These are phyloP conservation scores for Myrmecophaga tridactyla DNA, from an alignment of 2,113 vertebrate genomes.

Conservation along the genomic window DNA sequence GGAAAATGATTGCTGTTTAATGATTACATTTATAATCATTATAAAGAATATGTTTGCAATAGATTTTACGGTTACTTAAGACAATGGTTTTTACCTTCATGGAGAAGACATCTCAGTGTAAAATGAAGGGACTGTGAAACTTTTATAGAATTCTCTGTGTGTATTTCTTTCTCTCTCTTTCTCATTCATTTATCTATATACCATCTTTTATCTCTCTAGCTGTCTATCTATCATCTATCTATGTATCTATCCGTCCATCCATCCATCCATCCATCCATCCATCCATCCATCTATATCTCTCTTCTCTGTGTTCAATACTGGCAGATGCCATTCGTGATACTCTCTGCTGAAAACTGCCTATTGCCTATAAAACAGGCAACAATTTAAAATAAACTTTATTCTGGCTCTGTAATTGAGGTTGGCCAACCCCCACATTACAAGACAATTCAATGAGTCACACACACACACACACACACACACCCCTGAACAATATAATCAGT, in stretches of 20 bases:
- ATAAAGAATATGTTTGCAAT: background rate
- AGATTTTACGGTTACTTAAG: background rate
- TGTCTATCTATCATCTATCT: background rate
- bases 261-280: too few species aligned
- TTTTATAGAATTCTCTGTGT: background rate
- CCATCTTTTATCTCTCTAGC: background rate
- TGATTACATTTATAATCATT: background rate
- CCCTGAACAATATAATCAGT: background rate
- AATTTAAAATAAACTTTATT: background rate
- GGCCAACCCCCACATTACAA: background rate
- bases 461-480: background rate
- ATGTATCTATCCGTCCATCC: too few species aligned
- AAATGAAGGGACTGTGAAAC: background rate
- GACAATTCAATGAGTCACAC: background rate
- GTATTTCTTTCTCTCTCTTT: background rate
- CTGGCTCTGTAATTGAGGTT: background rate
- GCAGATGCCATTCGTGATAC: background rate
- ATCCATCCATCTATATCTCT: too few species aligned
- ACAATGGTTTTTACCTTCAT: background rate
- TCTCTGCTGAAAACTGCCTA: background rate
- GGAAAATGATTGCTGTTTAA: background rate
- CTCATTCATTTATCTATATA: background rate
- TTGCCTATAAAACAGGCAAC: background rate
- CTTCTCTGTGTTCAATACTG: background rate
- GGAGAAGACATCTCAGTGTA: background rate